Base-by-base conservation (phyloP, 2,113 vertebrate genomes). In the Ageneiosus marmoratus region DNA sequence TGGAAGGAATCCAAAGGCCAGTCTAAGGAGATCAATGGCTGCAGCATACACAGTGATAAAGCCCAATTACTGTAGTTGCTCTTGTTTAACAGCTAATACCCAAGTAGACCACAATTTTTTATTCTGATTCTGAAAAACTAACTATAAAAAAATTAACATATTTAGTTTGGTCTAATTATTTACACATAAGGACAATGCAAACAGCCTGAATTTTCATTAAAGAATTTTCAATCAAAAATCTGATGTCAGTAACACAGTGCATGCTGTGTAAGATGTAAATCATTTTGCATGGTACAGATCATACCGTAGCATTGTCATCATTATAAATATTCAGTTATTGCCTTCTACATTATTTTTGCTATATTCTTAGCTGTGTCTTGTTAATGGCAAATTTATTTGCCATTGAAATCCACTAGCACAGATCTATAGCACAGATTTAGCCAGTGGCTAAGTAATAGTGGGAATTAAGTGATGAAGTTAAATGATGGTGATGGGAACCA, bases 1-100 rank as follows among this genome's bases (percentile, higher is more conserved):
- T 87, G 84, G 80, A 85, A 74, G 56, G 73, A 86, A 86, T 86
- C 86, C 87, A 85, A 85, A 81, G 79, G 84, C 72, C 79, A 85
- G 81, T 79, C 77, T 60, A 62, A 65, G 16, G 27, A 6, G 77
- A 87, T 88, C 80, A 48, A 89, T 88, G 80, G 60, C 82, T 48
- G 50, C 82, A 70, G 73, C 60, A 80, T 44, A 34, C 56, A 81
- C 29, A 80, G 77, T 85, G 80, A 78, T 82, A 55, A 77, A 53
- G 53, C 55, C 70, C n/a, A 29, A 63, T 50, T 44, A 55, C 50
- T 29, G 37, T 32, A 53, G 32, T 32, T 34, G 51, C 63, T 75
- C 44, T 50, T 67, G 46, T 75, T 75, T 48, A 60, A 77, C 58
- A 76, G 65, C 44, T 76, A 32, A 12, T 48, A 37, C 10, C 32